Base-by-base conservation (phyloP, 2,113 vertebrate genomes). In the Cathartes aura region DNA sequence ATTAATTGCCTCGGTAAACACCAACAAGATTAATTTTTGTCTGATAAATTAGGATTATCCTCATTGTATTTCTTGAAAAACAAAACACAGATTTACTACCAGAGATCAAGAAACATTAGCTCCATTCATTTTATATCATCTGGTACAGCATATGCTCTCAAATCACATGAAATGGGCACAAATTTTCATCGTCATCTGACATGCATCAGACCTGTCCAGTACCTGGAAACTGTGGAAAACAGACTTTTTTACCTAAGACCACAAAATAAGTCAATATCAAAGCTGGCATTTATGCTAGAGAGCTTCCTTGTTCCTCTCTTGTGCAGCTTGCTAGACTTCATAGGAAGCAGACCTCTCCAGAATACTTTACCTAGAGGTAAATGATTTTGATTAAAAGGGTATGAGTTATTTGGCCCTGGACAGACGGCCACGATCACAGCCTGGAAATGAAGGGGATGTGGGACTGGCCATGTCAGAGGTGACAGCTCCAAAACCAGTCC, bases 11-110 rank as follows among this genome's bases (percentile, higher is more conserved):
- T 82, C 3, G 2, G 45, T 82, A 93, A 93, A 87, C 34, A 66
- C 50, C 36, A 74, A 66, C 22, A 78, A 66, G 45, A 78, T 73
- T 38, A 59, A 17, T 60, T 67, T 93, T 87, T 73, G 81, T 81
- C 53, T 78, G 63, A 87, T 73, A 93, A 89, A 83, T 87, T 64
- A 92, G 68, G 68, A 78, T 96, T 87, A 90, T 87, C 67, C 34
- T 87, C 15, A 68, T 43, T 76, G 43, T 34, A 74, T 29, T 78
- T 82, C 30, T 67, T 55, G 38, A 82, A 17, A 93, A 93, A 91
- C 1, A 1, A 70, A 95, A 23, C 24, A 22, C 40, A 62, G 30
- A 66, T 93, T 93, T 84, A 78, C 45, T 87, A 56, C 9, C 24
- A 80, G 71, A 82, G 80, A 86, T 72, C 38, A 89, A 71, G 56